phyloP scores from a whole-genome alignment of 2,888 invertebrate species.

The Erebia palarica region DNA sequence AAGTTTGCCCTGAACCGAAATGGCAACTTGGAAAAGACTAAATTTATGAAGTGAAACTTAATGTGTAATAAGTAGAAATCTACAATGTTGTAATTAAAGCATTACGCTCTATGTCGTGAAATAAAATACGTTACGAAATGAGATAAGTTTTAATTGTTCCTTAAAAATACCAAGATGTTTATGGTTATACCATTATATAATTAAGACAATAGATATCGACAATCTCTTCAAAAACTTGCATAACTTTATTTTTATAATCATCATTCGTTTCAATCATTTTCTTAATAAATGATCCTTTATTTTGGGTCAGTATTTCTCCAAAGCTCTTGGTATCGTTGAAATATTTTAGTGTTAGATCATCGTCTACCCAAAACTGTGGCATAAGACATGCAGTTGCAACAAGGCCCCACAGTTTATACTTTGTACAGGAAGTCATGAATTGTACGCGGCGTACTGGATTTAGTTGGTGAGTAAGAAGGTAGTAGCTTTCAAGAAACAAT shows the following conservation, averaged over 20 bases:
- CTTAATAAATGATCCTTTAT: slow-evolving; percentile 79
- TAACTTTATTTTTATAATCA: slow-evolving; percentile 74
- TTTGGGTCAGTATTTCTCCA: slow-evolving; percentile 76
- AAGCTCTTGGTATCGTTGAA: slow-evolving; percentile 77
- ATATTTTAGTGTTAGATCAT: slow-evolving; percentile 68
- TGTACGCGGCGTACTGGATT: slow-evolving; percentile 85
- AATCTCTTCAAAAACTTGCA: slow-evolving; percentile 81
- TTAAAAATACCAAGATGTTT: background rate
- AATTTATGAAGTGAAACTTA: no score
- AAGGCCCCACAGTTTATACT: slow-evolving; percentile 79
- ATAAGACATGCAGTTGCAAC: slow-evolving; percentile 80
- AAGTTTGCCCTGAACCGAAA: slow-evolving; percentile 48
- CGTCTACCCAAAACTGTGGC: slow-evolving; percentile 79
- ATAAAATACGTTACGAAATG: no score
- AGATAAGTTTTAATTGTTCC: background rate
- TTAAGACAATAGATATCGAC: slow-evolving; percentile 69
- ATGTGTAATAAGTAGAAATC: no score
- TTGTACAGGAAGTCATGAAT: slow-evolving; percentile 70
- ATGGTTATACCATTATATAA: background rate
- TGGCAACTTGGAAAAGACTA: background rate
- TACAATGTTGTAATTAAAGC: no score
- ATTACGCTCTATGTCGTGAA: no score
- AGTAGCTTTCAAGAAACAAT: no score
- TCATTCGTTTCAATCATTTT: slow-evolving; percentile 78
- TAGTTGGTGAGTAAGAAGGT: slow-evolving; percentile 83